Evolutionary conservation across 2,113 vertebrate genomes (phyloP).

Genomic region (Pelobates fuscus): DNA sequence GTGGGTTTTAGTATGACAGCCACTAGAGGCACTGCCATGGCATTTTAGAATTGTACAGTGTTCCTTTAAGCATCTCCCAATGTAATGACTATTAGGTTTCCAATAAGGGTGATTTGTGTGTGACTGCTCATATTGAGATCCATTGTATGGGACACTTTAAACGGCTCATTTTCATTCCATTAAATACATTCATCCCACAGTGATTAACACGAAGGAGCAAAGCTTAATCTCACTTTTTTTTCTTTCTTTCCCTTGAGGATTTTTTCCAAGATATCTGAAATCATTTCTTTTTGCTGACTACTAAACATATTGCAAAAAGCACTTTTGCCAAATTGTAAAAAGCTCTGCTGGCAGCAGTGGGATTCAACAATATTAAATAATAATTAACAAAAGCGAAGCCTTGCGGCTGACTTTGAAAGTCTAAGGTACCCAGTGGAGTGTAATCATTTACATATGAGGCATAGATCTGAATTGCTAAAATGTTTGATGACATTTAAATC

Average conservation of each 20-base stretch:
- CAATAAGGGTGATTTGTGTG: no score
- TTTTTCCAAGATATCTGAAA: constrained; percentile 43
- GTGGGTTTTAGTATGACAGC: no score
- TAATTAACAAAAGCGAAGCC: constrained; percentile 55
- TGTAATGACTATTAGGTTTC: no score
- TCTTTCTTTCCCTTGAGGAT: constrained; percentile 30
- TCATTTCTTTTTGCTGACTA: constrained; percentile 36
- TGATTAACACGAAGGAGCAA: constrained; percentile 37
- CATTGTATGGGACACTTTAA: constrained; percentile 30
- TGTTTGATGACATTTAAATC: constrained; percentile 7
- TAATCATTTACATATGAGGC: constrained; percentile 42
- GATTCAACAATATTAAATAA: constrained; percentile 49
- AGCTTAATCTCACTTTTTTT: constrained; percentile 23
- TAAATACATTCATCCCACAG: constrained; percentile 21
- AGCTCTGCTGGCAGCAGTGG: constrained; percentile 50
- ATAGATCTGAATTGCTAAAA: constrained; percentile 34
- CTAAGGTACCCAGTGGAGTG: constrained; percentile 6
- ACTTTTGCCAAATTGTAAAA: constrained; percentile 26
- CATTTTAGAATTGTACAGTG: no score
- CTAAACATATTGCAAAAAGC: constrained; percentile 53
- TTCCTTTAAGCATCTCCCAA: no score
- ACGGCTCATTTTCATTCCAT: constrained; percentile 34
- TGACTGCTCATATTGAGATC: no score
- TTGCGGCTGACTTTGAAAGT: constrained; percentile 31
- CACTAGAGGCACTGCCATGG: no score